Evolutionary conservation across 1,140 invertebrate species (phyloP).

Genomic region (Tenebrio molitor): DNA sequence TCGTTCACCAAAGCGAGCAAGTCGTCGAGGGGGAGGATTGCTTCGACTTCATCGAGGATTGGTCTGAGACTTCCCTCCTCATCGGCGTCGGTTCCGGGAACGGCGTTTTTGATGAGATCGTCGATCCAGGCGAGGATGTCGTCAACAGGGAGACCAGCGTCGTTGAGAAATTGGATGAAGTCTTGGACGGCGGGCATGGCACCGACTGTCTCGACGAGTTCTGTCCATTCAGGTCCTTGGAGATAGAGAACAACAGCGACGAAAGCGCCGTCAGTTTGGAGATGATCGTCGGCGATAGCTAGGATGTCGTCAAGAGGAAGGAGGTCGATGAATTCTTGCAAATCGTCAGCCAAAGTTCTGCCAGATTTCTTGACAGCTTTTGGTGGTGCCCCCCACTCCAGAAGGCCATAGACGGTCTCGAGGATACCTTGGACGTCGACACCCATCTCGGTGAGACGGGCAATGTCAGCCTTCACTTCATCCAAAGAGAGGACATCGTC

Average conservation of each 20-base stretch:
- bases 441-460: constrained; percentile 40
- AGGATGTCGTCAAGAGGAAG: constrained; percentile 49
- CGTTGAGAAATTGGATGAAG: constrained; percentile 43
- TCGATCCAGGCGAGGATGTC: constrained; percentile 43
- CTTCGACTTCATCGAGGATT: constrained; percentile 50
- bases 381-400: constrained; percentile 46
- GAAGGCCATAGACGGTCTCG: constrained; percentile 43
- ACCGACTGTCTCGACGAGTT: constrained; percentile 41
- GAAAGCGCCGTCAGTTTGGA: constrained; percentile 47
- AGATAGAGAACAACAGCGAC: constrained; percentile 46
- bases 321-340: constrained; percentile 48
- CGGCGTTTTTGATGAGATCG: constrained; percentile 36
- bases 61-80: constrained; percentile 22
- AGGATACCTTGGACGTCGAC: constrained; percentile 44
- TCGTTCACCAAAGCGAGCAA: constrained; percentile 43
- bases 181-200: constrained; percentile 38
- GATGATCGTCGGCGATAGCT: constrained; percentile 46
- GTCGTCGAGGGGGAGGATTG: constrained; percentile 39
- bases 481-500: constrained; percentile 46
- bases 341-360: constrained; percentile 37
- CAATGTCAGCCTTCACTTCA: constrained; percentile 38
- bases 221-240: constrained; percentile 48
- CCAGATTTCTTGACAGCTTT: not conserved
- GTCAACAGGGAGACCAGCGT: constrained; percentile 46
- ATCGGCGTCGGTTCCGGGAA: constrained; percentile 5